A percentile compares a stretch with the other conserved stretches of the same genome.
Evolutionary conservation across 2,888 invertebrate species (phyloP).

Genomic region (Drosophila prostipennis): DNA sequence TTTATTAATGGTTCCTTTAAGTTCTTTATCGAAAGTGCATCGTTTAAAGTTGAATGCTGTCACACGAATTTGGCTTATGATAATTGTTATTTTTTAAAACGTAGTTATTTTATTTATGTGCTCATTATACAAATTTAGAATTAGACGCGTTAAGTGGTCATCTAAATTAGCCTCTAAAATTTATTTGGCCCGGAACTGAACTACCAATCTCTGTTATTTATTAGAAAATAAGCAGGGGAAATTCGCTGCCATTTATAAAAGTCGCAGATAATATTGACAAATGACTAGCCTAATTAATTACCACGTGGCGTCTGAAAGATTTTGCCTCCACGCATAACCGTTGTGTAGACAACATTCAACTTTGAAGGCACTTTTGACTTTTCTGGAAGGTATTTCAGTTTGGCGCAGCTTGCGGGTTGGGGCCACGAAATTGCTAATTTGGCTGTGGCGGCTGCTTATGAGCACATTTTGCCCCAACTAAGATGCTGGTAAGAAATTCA

Average conservation of each 20-base stretch:
- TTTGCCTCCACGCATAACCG: neutral
- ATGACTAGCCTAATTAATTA: constrained; percentile 68
- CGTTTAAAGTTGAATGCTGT: no score
- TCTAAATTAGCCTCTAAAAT: neutral
- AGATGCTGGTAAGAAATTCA: constrained; percentile 80
- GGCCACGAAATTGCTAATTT: constrained; percentile 5
- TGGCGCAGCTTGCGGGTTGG: neutral
- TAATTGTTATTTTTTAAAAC: no score
- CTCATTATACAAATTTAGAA: neutral
- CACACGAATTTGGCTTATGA: no score
- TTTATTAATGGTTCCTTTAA: no score
- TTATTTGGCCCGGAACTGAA: neutral
- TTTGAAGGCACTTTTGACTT: constrained; percentile 7
- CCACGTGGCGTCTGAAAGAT: constrained; percentile 37
- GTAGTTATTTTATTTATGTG: neutral
- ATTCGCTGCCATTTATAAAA: constrained; percentile 5
- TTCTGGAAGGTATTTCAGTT: constrained; percentile 1
- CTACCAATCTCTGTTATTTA: neutral
- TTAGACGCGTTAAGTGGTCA: neutral
- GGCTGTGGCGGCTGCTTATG: constrained; percentile 24
- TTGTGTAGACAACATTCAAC: constrained; percentile 5
- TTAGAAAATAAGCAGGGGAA: neutral
- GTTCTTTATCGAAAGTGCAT: no score
- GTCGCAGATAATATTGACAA: constrained; percentile 68
- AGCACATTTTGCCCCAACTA: constrained; percentile 9